Percentiles rank a stretch among this genome's conserved stretches.
Conservation (phyloP, 2,797 vertebrate species). For the Liasis olivaceus region DNA sequence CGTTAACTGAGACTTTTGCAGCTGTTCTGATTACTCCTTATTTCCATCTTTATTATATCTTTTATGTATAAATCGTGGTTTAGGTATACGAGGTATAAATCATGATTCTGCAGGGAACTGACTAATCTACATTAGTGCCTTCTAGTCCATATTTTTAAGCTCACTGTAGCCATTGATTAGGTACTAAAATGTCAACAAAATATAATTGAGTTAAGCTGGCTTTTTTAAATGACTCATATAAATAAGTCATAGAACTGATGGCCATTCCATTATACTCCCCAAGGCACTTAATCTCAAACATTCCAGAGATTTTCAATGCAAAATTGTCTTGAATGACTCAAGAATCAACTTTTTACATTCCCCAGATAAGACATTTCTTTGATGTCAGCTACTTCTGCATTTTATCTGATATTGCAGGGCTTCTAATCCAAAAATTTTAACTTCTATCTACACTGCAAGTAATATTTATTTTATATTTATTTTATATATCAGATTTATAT, state of each 20-base stretch:
- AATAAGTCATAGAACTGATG: conserved; percentile 14
- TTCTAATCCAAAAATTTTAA: neutral
- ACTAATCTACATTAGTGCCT: conserved; percentile 12
- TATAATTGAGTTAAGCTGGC: neutral
- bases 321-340: neutral
- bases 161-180: conserved; percentile 12
- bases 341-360: neutral
- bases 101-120: conserved; percentile 4
- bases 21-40: neutral
- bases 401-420: too few species aligned
- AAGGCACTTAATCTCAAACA: neutral
- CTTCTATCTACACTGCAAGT: neutral
- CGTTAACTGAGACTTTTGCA: neutral
- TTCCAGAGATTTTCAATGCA: neutral
- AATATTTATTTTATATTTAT: neutral
- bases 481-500: too few species aligned
- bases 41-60: neutral
- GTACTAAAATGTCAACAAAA: conserved; percentile 26
- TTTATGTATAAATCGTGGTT: conserved; percentile 8
- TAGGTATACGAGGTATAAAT: neutral
- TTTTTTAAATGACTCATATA: conserved; percentile 16
- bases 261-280: neutral
- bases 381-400: neutral
- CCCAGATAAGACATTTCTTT: neutral
- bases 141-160: conserved; percentile 22